Conservation (phyloP, 1,140 invertebrate species). For the Macrosteles quadrilineatus region DNA sequence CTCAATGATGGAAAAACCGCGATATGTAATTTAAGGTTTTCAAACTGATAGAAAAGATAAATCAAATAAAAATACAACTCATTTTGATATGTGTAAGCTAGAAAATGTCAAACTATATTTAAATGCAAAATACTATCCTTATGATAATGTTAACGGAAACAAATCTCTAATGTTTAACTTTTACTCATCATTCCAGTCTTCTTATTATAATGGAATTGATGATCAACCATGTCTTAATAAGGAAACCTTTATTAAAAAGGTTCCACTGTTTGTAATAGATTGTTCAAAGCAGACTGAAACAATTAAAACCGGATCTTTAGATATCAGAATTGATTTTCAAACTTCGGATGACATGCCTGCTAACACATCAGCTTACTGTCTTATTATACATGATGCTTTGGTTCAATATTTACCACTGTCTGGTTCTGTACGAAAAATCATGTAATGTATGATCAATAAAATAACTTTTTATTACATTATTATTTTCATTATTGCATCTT, state of each 20-base stretch:
- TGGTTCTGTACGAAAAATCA: not conserved
- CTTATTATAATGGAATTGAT: slow-evolving; percentile 23
- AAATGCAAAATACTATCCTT: slow-evolving; percentile 35
- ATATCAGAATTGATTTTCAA: slow-evolving; percentile 27
- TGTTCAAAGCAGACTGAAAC: slow-evolving; percentile 17
- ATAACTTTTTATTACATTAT: too few species aligned
- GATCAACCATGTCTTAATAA: not conserved
- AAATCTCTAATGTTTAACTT: not conserved
- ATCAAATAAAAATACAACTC: slow-evolving; percentile 6
- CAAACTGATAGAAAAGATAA: slow-evolving; percentile 37
- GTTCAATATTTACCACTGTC: not conserved
- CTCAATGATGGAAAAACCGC: slow-evolving; percentile 27
- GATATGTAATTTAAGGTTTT: slow-evolving; percentile 37
- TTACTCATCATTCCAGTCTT: not conserved
- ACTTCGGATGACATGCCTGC: slow-evolving; percentile 41
- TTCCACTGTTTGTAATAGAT: slow-evolving; percentile 13
- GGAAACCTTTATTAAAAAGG: not conserved
- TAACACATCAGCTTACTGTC: slow-evolving; percentile 44
- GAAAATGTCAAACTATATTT: slow-evolving; percentile 36
- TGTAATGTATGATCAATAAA: not conserved
- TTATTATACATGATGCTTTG: slow-evolving; percentile 15
- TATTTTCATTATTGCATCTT: too few species aligned
- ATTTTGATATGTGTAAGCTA: slow-evolving; percentile 35
- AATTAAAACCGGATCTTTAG: slow-evolving; percentile 12
- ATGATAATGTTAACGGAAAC: slow-evolving; percentile 31